Evolutionary conservation across 2,113 vertebrate genomes (phyloP).

Genomic region (Amazona guildingii): DNA sequence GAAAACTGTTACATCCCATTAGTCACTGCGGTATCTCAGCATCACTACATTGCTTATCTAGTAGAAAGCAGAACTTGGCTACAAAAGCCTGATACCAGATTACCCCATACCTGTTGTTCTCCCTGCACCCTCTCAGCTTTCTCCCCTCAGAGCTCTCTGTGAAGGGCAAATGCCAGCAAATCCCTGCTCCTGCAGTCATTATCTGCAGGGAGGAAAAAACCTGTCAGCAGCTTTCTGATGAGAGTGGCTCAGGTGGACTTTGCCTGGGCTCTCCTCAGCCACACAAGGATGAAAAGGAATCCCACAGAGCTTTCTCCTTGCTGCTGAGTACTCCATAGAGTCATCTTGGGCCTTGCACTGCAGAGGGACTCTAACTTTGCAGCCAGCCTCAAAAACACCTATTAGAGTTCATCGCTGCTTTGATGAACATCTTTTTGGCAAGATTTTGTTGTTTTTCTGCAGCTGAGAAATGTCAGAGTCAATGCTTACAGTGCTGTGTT

Average conservation of each 20-base stretch:
- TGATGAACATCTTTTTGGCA: background rate
- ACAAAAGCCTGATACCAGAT: background rate
- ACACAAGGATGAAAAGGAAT: background rate
- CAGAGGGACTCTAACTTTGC: background rate
- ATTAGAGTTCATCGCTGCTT: background rate
- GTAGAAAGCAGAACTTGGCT: background rate
- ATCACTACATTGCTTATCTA: background rate
- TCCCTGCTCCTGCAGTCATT: background rate
- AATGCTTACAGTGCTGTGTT: background rate
- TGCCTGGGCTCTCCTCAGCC: background rate
- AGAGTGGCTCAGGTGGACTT: background rate
- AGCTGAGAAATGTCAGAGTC: background rate
- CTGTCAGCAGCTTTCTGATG: background rate
- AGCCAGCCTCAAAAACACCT: background rate
- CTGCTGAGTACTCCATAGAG: background rate
- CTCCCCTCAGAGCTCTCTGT: background rate
- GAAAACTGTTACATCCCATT: background rate
- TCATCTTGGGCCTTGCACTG: background rate
- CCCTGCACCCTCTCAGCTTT: background rate
- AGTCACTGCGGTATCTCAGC: background rate
- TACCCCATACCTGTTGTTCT: background rate
- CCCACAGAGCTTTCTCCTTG: background rate
- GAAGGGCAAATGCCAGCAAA: slow-evolving; percentile 15
- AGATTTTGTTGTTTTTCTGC: background rate
- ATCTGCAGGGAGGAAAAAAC: background rate